Evolutionary conservation across 2,888 invertebrate genomes (phyloP).

Genomic region (Smittia sp.): DNA sequence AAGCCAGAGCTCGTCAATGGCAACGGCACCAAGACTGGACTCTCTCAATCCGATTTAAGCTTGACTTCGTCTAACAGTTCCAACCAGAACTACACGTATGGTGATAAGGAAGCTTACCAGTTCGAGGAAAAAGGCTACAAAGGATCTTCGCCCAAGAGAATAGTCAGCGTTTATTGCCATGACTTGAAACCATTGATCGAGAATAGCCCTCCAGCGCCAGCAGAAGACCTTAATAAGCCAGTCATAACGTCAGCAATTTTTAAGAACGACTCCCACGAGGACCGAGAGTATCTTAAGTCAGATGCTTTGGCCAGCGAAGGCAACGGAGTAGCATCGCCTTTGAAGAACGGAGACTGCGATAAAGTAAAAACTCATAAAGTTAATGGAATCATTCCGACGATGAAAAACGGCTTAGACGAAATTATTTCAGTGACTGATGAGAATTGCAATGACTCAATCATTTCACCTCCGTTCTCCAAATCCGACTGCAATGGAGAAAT

Average conservation of each 20-base stretch:
- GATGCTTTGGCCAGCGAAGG: background rate
- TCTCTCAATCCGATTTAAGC: constrained; percentile 78
- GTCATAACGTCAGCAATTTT: constrained; percentile 69
- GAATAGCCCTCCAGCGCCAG: constrained; percentile 42
- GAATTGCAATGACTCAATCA: constrained; percentile 20
- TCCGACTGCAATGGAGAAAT: constrained; percentile 31
- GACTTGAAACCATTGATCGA: constrained; percentile 45
- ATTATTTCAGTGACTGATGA: constrained; percentile 26
- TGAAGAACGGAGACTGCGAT: background rate
- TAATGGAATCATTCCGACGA: constrained; percentile 31
- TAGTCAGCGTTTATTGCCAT: constrained; percentile 60
- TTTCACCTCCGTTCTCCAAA: background rate
- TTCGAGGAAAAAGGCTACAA: constrained; percentile 70
- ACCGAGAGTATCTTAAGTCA: constrained; percentile 5
- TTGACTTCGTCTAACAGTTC: constrained; percentile 69
- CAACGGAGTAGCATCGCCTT: background rate
- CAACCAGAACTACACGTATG: constrained; percentile 74
- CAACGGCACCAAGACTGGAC: constrained; percentile 67
- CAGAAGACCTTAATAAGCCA: constrained; percentile 58
- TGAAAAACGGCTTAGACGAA: constrained; percentile 24
- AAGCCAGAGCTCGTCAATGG: constrained; percentile 51
- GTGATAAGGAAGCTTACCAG: constrained; percentile 75
- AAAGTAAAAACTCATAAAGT: constrained; percentile 30
- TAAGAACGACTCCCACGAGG: constrained; percentile 58
- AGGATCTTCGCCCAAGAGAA: constrained; percentile 42